Conservation (phyloP, 2,797 vertebrate genomes). For the Merluccius polli region DNA sequence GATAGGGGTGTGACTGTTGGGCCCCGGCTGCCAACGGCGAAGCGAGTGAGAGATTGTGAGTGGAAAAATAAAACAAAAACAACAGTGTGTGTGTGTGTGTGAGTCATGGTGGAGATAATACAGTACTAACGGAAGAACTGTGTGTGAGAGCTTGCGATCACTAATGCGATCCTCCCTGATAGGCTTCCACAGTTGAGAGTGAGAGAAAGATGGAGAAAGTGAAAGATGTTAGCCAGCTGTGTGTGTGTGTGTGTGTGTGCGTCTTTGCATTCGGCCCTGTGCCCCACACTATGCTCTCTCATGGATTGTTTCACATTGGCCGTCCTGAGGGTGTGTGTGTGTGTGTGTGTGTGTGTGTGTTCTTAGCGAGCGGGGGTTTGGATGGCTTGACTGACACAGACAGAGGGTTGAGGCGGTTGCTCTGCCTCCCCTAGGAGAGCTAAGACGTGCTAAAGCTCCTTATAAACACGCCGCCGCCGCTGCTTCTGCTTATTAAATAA, state of each 20-base stretch:
- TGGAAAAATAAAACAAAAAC: background rate
- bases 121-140: background rate
- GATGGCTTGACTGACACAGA: background rate
- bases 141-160: background rate
- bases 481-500: no score
- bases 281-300: background rate
- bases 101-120: background rate
- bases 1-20: background rate
- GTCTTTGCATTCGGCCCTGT: background rate
- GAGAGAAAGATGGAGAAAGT: background rate
- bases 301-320: background rate
- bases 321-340: background rate
- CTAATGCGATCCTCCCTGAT: background rate
- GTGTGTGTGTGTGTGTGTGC: background rate
- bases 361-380: background rate
- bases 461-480: background rate
- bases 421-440: background rate
- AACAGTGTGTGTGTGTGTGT: background rate
- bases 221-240: background rate
- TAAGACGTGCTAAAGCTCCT: background rate
- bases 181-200: background rate
- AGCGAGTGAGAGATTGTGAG: background rate
- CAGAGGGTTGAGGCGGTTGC: background rate
- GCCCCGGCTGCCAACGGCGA: background rate
- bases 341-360: constrained; percentile 5